Evolutionary conservation across 2,888 invertebrate species (phyloP).

Genomic region (Tortrix viridana): DNA sequence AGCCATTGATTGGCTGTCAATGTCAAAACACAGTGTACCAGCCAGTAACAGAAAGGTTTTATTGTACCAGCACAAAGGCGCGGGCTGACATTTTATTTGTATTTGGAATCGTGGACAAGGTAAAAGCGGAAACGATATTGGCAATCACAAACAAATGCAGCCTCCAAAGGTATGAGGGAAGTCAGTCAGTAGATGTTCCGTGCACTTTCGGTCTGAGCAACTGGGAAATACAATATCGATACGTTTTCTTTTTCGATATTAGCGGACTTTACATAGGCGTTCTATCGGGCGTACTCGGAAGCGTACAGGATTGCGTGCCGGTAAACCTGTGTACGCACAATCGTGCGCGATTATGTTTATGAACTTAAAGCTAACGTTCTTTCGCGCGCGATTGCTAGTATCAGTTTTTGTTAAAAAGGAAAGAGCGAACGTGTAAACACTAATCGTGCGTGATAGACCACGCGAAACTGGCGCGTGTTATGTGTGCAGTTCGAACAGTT

Average conservation of each 20-base stretch:
- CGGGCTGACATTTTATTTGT: constrained; percentile 45
- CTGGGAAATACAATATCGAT: neutral
- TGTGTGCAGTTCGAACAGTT: too few relatives aligned
- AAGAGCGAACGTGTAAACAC: too few relatives aligned
- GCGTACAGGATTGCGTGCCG: too few relatives aligned
- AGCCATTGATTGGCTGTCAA: constrained; percentile 62
- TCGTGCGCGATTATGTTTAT: too few relatives aligned
- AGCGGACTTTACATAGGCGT: too few relatives aligned
- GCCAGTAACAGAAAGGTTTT: constrained; percentile 53
- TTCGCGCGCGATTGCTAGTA: too few relatives aligned
- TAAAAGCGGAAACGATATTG: constrained; percentile 21
- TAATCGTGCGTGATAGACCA: too few relatives aligned
- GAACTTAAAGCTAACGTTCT: too few relatives aligned
- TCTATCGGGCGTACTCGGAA: too few relatives aligned
- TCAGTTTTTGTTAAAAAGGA: too few relatives aligned
- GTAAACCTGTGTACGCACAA: too few relatives aligned
- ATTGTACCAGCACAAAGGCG: constrained; percentile 54
- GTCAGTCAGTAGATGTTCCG: neutral
- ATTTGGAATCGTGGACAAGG: constrained; percentile 26
- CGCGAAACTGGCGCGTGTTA: too few relatives aligned
- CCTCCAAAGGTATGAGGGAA: constrained; percentile 2
- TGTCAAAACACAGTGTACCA: constrained; percentile 50
- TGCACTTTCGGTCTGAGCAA: neutral
- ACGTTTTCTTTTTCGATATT: neutral
- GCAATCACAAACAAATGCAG: constrained; percentile 6